These are phyloP conservation scores for Rhyacophila evoluta DNA, from an alignment of 2,888 invertebrate genomes.

Conservation along the genomic window DNA sequence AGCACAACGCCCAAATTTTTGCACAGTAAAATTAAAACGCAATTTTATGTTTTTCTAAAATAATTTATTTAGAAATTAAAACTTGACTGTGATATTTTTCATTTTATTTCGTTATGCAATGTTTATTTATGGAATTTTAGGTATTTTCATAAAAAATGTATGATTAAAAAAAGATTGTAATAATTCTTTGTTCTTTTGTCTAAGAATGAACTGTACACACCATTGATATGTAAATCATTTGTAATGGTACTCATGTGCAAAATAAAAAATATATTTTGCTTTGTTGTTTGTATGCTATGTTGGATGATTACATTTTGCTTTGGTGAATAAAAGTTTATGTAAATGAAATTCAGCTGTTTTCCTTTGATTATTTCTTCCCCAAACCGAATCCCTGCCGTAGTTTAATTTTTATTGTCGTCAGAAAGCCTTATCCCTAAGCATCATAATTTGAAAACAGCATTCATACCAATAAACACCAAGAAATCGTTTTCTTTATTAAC, in stretches of 20 bases:
- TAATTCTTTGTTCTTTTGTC: conserved; percentile 21
- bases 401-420: neutral
- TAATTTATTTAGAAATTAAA: conserved; percentile 55
- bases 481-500: neutral
- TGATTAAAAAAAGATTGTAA: neutral
- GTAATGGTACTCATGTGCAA: conserved; percentile 4
- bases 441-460: neutral
- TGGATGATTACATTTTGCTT: conserved; percentile 31
- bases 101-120: conserved; percentile 53
- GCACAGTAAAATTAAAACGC: conserved; percentile 36
- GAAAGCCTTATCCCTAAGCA: neutral
- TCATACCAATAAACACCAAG: neutral
- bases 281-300: neutral
- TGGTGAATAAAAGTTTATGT: conserved; percentile 29
- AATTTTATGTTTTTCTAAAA: conserved; percentile 55
- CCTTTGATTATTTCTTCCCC: conserved; percentile 25
- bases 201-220: conserved; percentile 8
- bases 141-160: conserved; percentile 35
- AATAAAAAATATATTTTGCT: conserved; percentile 23
- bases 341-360: conserved; percentile 55
- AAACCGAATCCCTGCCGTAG: conserved; percentile 20
- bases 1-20: conserved; percentile 50
- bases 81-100: conserved; percentile 56
- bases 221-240: conserved; percentile 12
- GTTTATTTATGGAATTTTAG: conserved; percentile 54